Conservation (phyloP, 2,888 invertebrate species). For the Cantharis rustica region DNA sequence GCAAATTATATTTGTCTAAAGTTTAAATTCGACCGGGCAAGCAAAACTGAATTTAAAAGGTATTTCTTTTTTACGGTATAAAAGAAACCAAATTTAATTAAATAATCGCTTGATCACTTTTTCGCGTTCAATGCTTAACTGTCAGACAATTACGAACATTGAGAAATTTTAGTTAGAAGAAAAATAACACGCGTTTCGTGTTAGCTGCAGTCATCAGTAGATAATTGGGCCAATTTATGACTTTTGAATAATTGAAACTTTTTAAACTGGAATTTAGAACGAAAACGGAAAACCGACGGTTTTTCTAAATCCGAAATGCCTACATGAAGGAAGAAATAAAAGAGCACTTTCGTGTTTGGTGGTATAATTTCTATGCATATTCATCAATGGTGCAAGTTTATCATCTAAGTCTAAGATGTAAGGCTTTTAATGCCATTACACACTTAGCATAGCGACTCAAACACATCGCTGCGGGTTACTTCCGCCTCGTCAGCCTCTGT, state of each 20-base stretch:
- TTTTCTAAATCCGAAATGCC: too few relatives aligned
- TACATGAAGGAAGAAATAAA: too few relatives aligned
- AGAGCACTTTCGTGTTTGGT: background rate
- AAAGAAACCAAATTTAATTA: background rate
- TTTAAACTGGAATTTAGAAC: background rate
- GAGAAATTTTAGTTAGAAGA: background rate
- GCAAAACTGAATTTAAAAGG: background rate
- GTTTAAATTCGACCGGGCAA: background rate
- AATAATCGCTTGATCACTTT: background rate
- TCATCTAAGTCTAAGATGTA: slow-evolving; percentile 15
- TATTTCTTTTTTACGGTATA: background rate
- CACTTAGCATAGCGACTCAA: slow-evolving; percentile 32
- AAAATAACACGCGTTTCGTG: background rate
- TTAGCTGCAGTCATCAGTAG: background rate
- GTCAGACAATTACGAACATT: background rate
- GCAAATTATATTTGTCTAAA: background rate
- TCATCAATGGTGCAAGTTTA: background rate
- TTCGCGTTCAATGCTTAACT: background rate
- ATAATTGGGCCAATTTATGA: background rate
- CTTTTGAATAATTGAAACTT: background rate
- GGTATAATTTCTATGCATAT: background rate
- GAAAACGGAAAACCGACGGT: background rate
- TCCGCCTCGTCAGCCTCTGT: slow-evolving; percentile 56
- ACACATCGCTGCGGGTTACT: slow-evolving; percentile 50
- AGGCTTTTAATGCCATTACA: slow-evolving; percentile 30